phyloP scores from a whole-genome alignment of 2,113 vertebrate genomes.

The Rynchops niger region DNA sequence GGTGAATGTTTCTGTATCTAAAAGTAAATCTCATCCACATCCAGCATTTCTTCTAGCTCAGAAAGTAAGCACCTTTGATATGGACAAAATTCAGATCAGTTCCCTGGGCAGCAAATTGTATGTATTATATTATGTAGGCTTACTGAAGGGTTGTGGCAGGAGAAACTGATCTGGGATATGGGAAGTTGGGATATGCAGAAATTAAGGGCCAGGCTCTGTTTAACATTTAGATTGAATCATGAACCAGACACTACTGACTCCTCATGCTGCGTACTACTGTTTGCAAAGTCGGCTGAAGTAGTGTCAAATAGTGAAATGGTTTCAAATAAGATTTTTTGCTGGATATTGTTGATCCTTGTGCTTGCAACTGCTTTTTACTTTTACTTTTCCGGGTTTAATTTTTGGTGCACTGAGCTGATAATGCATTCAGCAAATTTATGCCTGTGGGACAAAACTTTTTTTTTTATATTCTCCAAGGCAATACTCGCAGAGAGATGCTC shows the following conservation, averaged over 20 bases:
- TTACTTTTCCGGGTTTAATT: not conserved
- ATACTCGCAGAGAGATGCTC: not conserved
- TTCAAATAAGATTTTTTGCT: not conserved
- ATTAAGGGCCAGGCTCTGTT: not conserved
- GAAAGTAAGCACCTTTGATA: not conserved
- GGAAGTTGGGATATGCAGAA: not conserved
- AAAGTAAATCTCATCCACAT: not conserved
- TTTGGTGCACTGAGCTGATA: not conserved
- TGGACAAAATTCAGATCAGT: not conserved
- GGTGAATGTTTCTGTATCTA: not conserved
- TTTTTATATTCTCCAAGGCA: not conserved
- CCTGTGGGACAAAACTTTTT: not conserved
- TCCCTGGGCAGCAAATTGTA: not conserved
- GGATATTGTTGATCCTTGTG: not conserved
- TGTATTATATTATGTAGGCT: not conserved
- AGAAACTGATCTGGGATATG: not conserved
- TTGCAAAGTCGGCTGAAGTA: not conserved
- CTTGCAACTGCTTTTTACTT: not conserved
- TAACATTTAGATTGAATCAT: slow-evolving; percentile 44
- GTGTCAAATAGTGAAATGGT: not conserved
- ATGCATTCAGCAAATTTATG: not conserved
- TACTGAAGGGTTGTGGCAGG: not conserved
- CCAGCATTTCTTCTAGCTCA: not conserved
- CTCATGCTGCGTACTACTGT: not conserved
- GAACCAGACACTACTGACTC: not conserved